These are phyloP conservation scores for Apostichopus leukothele DNA, from an alignment of 53 echinoderm and acorn worm genomes.

Conservation along the genomic window DNA sequence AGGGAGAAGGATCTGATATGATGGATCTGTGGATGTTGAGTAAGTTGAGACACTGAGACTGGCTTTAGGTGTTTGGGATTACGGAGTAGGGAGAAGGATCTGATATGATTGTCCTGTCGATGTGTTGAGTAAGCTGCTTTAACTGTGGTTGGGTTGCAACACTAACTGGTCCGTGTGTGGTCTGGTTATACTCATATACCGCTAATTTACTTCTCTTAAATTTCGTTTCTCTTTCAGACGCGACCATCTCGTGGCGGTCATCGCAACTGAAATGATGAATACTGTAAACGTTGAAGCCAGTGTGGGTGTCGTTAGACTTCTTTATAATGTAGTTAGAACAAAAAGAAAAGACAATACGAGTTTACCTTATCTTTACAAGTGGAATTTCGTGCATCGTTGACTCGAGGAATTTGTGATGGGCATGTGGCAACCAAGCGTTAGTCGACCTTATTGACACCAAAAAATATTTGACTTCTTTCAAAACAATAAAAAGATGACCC, in stretches of 20 bases:
- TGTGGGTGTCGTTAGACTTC: neutral
- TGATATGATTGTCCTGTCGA: too few relatives aligned
- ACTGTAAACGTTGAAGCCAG: neutral
- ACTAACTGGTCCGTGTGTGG: too few relatives aligned
- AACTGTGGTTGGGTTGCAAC: too few relatives aligned
- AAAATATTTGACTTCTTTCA: neutral
- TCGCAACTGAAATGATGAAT: neutral
- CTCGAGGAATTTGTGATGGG: neutral
- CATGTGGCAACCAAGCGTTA: neutral
- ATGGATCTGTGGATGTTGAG: too few relatives aligned
- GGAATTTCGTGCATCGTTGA: neutral
- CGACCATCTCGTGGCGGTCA: constrained; percentile 29
- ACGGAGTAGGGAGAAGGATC: too few relatives aligned
- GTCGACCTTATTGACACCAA: neutral
- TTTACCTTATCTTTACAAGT: neutral
- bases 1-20: too few relatives aligned
- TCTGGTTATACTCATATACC: too few relatives aligned
- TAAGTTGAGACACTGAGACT: too few relatives aligned
- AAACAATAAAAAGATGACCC: neutral
- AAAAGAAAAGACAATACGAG: neutral
- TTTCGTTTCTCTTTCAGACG: neutral
- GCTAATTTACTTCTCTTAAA: neutral
- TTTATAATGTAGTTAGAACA: neutral
- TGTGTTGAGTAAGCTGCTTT: too few relatives aligned
- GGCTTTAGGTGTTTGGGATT: too few relatives aligned